phyloP scores from a whole-genome alignment of 2,113 vertebrate species.

The Sterna hirundo region DNA sequence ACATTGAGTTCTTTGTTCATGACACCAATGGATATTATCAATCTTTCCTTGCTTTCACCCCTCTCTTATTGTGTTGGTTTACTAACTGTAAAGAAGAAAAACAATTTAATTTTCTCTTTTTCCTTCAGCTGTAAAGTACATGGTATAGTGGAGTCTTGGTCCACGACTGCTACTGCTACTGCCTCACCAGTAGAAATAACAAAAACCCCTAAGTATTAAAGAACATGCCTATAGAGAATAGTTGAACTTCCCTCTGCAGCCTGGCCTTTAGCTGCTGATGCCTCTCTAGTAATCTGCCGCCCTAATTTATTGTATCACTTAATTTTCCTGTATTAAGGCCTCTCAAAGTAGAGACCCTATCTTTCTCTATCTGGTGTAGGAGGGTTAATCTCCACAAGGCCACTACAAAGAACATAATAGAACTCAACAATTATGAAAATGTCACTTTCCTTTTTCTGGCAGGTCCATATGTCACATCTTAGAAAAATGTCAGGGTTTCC shows the following conservation, averaged over 20 bases:
- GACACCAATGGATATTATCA: neutral
- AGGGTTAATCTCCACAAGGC: neutral
- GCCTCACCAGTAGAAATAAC: neutral
- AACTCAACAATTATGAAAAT: neutral
- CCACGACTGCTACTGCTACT: neutral
- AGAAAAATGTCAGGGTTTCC: neutral
- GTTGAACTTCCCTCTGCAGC: neutral
- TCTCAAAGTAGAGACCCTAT: neutral
- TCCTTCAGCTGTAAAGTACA: neutral
- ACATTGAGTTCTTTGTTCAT: neutral
- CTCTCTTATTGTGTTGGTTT: neutral
- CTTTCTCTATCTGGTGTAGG: neutral
- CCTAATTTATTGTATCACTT: neutral
- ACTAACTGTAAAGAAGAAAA: neutral
- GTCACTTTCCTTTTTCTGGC: neutral
- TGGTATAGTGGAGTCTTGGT: neutral
- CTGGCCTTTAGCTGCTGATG: neutral
- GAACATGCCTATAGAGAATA: neutral
- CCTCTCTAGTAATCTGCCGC: neutral
- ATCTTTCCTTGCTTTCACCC: neutral
- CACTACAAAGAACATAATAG: neutral
- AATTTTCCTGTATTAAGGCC: neutral
- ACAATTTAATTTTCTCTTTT: neutral
- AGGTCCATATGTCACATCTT: neutral
- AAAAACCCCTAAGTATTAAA: neutral